phyloP scores from a whole-genome alignment of 2,797 vertebrate genomes.

The Danio aesculapii region DNA sequence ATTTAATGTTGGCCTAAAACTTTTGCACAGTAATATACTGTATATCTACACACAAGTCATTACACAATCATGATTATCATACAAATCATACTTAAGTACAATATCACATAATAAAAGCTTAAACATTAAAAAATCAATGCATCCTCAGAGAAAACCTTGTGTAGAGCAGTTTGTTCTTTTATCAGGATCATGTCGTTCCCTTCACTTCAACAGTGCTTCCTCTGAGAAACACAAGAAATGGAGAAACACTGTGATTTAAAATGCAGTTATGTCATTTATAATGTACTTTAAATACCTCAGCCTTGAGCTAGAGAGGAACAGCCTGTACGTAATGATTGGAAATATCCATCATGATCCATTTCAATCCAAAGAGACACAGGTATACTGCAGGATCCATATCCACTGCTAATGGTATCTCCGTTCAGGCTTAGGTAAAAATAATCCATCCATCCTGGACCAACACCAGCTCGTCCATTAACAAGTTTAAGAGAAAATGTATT shows the following conservation, averaged over 20 bases:
- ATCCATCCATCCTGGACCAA: conserved; percentile 29
- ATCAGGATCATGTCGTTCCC: not conserved
- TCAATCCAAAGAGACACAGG: not conserved
- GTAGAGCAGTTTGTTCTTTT: not conserved
- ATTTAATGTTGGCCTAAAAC: too few species aligned
- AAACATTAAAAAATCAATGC: not conserved
- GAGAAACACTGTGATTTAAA: not conserved
- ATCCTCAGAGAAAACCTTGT: not conserved
- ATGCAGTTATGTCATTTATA: not conserved
- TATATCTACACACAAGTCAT: too few species aligned
- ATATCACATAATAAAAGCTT: too few species aligned
- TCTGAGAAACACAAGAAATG: not conserved
- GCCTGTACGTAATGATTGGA: not conserved
- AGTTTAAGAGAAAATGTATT: conserved; percentile 42
- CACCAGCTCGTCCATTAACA: conserved; percentile 55
- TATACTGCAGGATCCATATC: conserved; percentile 16
- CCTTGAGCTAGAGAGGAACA: not conserved
- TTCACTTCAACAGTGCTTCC: not conserved
- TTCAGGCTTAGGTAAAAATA: conserved; percentile 48
- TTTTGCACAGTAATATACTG: too few species aligned
- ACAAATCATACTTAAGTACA: too few species aligned
- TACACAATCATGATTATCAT: too few species aligned
- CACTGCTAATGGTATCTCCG: conserved; percentile 44
- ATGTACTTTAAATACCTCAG: not conserved
- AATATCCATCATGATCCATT: conserved; percentile 1